phyloP scores from a whole-genome alignment of 2,113 vertebrate genomes.

The Recurvirostra avosetta region DNA sequence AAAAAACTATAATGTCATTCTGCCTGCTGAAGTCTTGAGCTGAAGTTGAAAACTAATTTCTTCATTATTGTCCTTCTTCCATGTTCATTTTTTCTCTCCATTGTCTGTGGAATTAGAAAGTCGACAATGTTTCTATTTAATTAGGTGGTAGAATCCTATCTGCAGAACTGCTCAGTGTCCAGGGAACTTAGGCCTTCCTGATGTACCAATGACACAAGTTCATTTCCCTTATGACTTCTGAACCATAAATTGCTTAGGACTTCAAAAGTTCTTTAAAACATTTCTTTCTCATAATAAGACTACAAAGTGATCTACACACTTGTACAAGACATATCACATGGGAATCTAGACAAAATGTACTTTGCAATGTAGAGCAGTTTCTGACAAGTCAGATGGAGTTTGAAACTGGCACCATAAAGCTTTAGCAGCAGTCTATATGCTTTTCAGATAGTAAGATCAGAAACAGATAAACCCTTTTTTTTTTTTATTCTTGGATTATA shows the following conservation, averaged over 20 bases:
- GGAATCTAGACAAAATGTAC: background rate
- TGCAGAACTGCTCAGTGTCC: background rate
- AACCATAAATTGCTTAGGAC: background rate
- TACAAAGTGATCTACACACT: background rate
- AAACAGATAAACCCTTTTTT: background rate
- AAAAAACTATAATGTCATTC: background rate
- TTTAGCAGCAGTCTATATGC: background rate
- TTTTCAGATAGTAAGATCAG: background rate
- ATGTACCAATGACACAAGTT: background rate
- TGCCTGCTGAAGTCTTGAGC: background rate
- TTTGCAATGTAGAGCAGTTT: background rate
- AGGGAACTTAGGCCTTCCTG: background rate
- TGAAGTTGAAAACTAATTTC: background rate
- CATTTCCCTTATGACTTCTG: background rate
- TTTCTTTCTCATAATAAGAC: background rate
- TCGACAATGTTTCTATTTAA: background rate
- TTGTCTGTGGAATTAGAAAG: background rate
- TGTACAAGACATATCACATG: background rate
- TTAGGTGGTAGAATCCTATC: background rate
- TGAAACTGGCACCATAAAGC: background rate
- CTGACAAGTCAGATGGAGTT: background rate
- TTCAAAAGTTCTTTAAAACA: background rate
- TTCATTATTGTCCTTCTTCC: background rate
- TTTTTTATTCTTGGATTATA: background rate
- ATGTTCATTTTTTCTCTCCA: background rate